Base-by-base conservation (phyloP, 2,888 invertebrate species). In the Orthosia incerta region DNA sequence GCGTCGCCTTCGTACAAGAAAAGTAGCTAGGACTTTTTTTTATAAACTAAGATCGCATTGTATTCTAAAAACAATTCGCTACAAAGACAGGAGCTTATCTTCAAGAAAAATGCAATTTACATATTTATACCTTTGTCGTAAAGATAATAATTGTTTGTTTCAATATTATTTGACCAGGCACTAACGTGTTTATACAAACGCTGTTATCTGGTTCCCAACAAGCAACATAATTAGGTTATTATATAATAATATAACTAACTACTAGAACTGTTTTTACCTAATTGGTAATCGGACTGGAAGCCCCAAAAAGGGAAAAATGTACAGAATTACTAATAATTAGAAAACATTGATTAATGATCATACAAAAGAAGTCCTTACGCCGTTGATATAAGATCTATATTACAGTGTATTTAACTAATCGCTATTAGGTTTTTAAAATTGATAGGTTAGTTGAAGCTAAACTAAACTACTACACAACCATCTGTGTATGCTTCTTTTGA, bases 141-240 rank as follows among this genome's bases (percentile, higher is more conserved):
- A 31, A 4, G n/a, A 61, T 39, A 13, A 71, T 57, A 63, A 46
- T 51, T 15, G 12, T 16, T 23, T n/a, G 20, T 55, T 51, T 11
- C 39, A n/a, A 39, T 56, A 59, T 55, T 71, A 66, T 56, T 63
- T 60, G 50, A 56, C 48, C 15, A 23, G 48, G 50, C 48, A 61
- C 56, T 69, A 73, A 72, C 59, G 59, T 53, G 55, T 73, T 59
- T 62, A 57, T 62, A 31, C 81, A 66, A 76, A 84, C n/a, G 23
- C 23, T 69, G 72, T 81, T 84, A 84, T 84, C 85, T 26, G 13
- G 15, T 61, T 50, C 67, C 20, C 62, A 79, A 74, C 71, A 63
- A 69, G 23, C 50, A 46, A 59, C 18, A 71, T 72, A 86, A 73
- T 78, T 66, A 76, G 57, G 69, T 71, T 53, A 72, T 65, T 62